Conservation (phyloP, 2,888 invertebrate genomes). For the Xylota sylvarum region DNA sequence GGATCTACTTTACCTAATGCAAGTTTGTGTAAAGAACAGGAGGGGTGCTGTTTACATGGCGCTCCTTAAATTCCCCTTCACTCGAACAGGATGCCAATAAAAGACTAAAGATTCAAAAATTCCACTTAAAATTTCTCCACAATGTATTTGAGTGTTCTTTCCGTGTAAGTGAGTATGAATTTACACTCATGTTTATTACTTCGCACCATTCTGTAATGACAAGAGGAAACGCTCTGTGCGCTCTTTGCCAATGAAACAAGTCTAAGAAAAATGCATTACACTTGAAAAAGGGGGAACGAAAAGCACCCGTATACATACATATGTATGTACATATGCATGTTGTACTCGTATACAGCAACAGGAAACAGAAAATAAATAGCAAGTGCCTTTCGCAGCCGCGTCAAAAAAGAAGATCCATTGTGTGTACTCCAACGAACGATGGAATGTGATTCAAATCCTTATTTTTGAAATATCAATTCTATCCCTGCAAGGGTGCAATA, state of each 20-base stretch:
- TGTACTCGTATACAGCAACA: constrained; percentile 34
- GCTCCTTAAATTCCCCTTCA: too few species aligned
- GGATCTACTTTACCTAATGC: too few species aligned
- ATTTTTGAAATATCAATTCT: constrained; percentile 25
- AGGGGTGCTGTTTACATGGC: too few species aligned
- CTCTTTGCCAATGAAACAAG: constrained; percentile 49
- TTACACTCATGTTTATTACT: constrained; percentile 75
- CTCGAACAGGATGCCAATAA: too few species aligned
- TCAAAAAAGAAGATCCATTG: constrained; percentile 41
- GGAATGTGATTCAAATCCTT: constrained; percentile 60
- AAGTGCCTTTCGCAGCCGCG: constrained; percentile 50
- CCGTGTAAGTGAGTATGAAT: constrained; percentile 63
- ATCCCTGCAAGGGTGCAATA: constrained; percentile 32
- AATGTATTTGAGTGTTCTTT: constrained; percentile 30
- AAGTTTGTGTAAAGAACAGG: too few species aligned
- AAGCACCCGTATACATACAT: background rate
- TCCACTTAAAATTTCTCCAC: background rate
- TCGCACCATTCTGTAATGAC: constrained; percentile 74
- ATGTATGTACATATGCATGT: too few species aligned
- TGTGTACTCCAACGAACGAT: constrained; percentile 24
- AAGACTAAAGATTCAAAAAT: too few species aligned
- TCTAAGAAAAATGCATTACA: constrained; percentile 49
- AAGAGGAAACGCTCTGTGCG: constrained; percentile 68
- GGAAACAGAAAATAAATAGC: constrained; percentile 75
- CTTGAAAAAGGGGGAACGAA: constrained; percentile 31